These are phyloP conservation scores for Drosophila ironensis DNA, from an alignment of 1,140 invertebrate genomes.

Conservation along the genomic window DNA sequence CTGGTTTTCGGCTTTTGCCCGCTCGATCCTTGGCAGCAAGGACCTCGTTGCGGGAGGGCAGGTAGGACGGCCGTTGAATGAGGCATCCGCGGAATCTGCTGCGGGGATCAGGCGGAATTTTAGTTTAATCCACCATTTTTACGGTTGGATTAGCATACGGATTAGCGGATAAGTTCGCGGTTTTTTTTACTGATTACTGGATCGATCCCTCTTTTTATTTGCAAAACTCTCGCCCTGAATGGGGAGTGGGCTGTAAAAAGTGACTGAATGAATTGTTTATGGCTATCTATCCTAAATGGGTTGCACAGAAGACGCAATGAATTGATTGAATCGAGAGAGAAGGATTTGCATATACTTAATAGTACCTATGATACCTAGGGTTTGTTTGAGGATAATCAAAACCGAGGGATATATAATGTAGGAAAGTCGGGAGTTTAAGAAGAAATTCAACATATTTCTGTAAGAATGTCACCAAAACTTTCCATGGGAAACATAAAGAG, in stretches of 20 bases:
- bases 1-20: too few species aligned
- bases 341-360: too few species aligned
- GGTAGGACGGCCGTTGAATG: constrained; percentile 47
- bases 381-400: too few species aligned
- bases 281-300: not conserved
- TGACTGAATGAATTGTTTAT: constrained; percentile 21
- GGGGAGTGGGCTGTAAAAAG: constrained; percentile 23
- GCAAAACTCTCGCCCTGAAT: constrained; percentile 1
- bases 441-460: too few species aligned
- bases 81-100: not conserved
- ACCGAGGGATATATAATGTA: too few species aligned
- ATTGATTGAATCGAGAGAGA: too few species aligned
- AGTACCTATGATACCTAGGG: too few species aligned
- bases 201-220: constrained; percentile 25
- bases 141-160: constrained; percentile 69
- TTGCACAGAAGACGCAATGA: too few species aligned
- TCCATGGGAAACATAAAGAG: too few species aligned
- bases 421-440: too few species aligned
- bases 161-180: constrained; percentile 70
- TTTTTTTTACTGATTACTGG: constrained; percentile 55
- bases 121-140: constrained; percentile 75
- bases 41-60: constrained; percentile 9
- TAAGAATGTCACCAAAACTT: too few species aligned
- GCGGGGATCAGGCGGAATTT: constrained; percentile 23
- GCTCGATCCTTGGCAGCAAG: too few species aligned